Evolutionary conservation across 2,113 vertebrate species (phyloP).

Genomic region (Lepus europaeus): DNA sequence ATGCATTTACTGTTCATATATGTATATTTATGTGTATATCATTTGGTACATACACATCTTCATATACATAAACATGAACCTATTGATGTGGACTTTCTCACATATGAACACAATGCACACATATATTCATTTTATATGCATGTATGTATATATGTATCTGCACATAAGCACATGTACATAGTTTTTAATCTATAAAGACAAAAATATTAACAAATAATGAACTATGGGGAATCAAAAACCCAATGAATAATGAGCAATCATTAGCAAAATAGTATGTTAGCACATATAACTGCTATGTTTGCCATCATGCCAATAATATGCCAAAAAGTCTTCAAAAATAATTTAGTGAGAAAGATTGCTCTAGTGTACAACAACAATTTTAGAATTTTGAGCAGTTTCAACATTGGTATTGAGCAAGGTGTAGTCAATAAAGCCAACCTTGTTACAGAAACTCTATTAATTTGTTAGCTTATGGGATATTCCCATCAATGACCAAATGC

Average conservation of each 20-base stretch:
- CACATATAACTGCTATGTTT: not conserved
- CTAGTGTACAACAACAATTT: not conserved
- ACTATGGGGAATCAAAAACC: not conserved
- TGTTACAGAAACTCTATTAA: not conserved
- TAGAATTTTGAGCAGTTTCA: not conserved
- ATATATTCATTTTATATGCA: no score
- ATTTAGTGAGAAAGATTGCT: not conserved
- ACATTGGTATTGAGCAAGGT: not conserved
- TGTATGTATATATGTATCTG: not conserved
- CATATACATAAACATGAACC: not conserved
- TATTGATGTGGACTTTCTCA: not conserved
- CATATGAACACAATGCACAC: not conserved
- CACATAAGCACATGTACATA: no score
- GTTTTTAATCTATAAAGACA: not conserved
- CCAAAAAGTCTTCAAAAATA: conserved; percentile 4
- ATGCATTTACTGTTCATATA: not conserved
- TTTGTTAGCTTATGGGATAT: not conserved
- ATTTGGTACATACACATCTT: not conserved
- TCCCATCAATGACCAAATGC: not conserved
- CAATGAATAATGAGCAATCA: not conserved
- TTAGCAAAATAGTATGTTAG: not conserved
- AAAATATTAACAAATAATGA: conserved; percentile 8
- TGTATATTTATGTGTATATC: not conserved
- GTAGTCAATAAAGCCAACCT: not conserved
- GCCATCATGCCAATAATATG: not conserved